Evolutionary conservation across 2,113 vertebrate genomes (phyloP).

Genomic region (Heterotis niloticus): DNA sequence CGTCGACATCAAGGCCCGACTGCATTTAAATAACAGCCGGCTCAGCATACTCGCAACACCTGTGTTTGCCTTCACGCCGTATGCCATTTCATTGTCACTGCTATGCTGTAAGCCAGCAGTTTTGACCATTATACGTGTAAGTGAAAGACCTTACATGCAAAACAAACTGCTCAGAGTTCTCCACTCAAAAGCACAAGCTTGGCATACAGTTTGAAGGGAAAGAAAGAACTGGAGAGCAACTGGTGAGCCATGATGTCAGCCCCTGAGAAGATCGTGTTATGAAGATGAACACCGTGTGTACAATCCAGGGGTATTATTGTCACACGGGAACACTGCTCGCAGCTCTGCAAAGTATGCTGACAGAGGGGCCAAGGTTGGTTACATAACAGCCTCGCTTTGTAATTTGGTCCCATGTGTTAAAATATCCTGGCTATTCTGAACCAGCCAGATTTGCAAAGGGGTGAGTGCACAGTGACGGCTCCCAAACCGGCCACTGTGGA

Average conservation of each 20-base stretch:
- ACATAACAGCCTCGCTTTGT: constrained; percentile 32
- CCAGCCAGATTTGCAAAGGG: neutral
- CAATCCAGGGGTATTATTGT: constrained; percentile 40
- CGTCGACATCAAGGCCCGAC: no score
- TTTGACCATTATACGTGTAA: neutral
- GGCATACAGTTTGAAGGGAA: neutral
- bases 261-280: neutral
- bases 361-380: constrained; percentile 28
- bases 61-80: no score
- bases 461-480: neutral
- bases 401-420: constrained; percentile 8
- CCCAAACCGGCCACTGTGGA: neutral
- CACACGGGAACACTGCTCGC: constrained; percentile 45
- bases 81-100: neutral
- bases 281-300: neutral
- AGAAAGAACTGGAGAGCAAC: neutral
- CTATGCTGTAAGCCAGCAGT: no score
- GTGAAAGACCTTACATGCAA: neutral
- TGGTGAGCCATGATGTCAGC: neutral
- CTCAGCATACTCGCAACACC: no score
- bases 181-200: neutral
- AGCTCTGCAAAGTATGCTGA: neutral
- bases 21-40: no score
- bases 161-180: neutral
- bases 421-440: neutral